These are phyloP conservation scores for Pteronotus mesoamericanus DNA, from an alignment of 2,797 vertebrate genomes.

Conservation along the genomic window DNA sequence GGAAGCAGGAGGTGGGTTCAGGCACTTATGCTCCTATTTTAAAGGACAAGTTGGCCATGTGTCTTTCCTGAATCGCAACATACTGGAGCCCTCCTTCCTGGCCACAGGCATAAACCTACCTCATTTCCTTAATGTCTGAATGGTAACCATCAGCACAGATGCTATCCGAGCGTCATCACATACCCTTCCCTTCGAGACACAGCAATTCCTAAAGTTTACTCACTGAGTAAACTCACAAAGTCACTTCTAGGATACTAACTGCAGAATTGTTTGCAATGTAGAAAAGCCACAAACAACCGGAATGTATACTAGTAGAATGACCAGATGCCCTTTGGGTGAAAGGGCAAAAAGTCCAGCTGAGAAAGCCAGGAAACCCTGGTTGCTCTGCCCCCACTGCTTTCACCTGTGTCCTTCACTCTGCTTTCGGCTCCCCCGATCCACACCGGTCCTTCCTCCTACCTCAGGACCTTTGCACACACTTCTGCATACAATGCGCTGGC, in stretches of 20 bases:
- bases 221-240: neutral
- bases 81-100: neutral
- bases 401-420: neutral
- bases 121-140: neutral
- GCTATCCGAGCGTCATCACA: neutral
- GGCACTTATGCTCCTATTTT: neutral
- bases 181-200: neutral
- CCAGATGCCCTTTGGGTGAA: neutral
- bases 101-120: neutral
- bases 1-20: neutral
- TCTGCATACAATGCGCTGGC: neutral
- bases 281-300: neutral
- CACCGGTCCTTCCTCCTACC: neutral
- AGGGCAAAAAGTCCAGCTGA: neutral
- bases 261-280: neutral
- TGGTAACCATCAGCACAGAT: neutral
- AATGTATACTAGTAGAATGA: neutral
- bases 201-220: neutral
- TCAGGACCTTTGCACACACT: neutral
- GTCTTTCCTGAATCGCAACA: neutral
- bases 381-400: neutral
- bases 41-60: neutral
- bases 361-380: neutral
- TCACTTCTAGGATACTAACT: neutral
- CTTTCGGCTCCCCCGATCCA: neutral